These are phyloP conservation scores for Contarinia nasturtii DNA, from an alignment of 1,140 invertebrate genomes.

Conservation along the genomic window DNA sequence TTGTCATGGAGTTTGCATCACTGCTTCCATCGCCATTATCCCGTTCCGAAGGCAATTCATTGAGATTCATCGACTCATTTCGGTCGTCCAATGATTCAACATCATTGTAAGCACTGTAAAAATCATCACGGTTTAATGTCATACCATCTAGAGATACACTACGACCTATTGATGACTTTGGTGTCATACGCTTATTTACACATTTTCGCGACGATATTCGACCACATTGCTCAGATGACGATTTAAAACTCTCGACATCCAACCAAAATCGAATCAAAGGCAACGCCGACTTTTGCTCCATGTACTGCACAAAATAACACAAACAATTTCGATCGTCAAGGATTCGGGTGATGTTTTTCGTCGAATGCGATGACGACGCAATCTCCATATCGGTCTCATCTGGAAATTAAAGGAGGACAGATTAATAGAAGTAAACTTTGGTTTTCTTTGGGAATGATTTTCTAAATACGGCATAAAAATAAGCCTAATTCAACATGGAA, in stretches of 20 bases:
- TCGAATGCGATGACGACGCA: no score
- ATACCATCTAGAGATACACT: not conserved
- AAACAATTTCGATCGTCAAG: constrained; percentile 47
- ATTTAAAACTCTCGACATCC: constrained; percentile 45
- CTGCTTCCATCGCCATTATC: not conserved
- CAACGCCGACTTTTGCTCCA: constrained; percentile 36
- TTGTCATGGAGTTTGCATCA: not conserved
- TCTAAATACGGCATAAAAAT: no score
- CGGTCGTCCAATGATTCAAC: not conserved
- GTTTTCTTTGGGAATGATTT: no score
- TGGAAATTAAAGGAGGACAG: no score
- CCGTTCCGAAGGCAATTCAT: not conserved
- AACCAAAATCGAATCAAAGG: constrained; percentile 48
- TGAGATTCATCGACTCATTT: not conserved
- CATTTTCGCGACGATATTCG: not conserved
- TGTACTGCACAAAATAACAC: constrained; percentile 50
- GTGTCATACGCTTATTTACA: constrained; percentile 8
- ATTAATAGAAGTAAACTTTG: no score
- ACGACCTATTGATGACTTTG: constrained; percentile 1
- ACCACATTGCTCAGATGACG: constrained; percentile 8
- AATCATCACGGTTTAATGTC: not conserved
- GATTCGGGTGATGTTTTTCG: constrained; percentile 40
- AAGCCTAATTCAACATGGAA: no score
- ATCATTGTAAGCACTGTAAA: not conserved
- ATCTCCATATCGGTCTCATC: no score